Evolutionary conservation across 2,888 invertebrate species (phyloP), one percentile per base, ranked within the genome.

Genomic region (Drosophila monieri): DNA sequence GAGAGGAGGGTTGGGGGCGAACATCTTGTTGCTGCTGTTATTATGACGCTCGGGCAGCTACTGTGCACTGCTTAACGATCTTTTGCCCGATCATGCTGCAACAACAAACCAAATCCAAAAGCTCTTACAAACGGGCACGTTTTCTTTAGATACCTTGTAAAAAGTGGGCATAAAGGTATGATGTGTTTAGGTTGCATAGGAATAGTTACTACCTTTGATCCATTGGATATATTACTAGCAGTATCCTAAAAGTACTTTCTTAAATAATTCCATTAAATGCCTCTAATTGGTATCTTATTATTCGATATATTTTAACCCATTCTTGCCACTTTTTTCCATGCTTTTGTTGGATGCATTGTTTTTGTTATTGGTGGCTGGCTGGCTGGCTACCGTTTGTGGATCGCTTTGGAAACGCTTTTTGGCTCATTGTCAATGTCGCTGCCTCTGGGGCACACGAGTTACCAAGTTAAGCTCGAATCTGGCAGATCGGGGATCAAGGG

Each of bases 41-140:
- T 88, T 85, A 88, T 87, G 89, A 84, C 84, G 85, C 76, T 77
- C 72, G 76, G 77, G 76, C 74, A 80, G 87, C 87, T 87, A 87
- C 87, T 88, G 87, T 87, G 88, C 89, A 87, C 74, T 83, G 80
- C 85, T 88, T 83, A 88, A 88, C 89, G 88, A 86, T 86, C 68
- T 69, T 80, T 81, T 85, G 84, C 87, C 77, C 70, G 88, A 85
- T 85, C 88, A 85, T 88, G 86, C 86, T 65, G 68, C 80, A 85
- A 80, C 71, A 78, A 69, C 64, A 65, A 59, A 69, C 74, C 72
- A 71, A 83, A 83, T 76, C 86, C 88, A 88, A 85, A 85, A 85
- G 84, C 84, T 88, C 76, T 85, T 60, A 71, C 68, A 53, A 85
- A 71, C 65, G 84, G 69, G 76, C 86, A 84, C 84, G 88, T 85